These are phyloP conservation scores for Marmota monax DNA, from an alignment of 2,113 vertebrate genomes.

Conservation along the genomic window DNA sequence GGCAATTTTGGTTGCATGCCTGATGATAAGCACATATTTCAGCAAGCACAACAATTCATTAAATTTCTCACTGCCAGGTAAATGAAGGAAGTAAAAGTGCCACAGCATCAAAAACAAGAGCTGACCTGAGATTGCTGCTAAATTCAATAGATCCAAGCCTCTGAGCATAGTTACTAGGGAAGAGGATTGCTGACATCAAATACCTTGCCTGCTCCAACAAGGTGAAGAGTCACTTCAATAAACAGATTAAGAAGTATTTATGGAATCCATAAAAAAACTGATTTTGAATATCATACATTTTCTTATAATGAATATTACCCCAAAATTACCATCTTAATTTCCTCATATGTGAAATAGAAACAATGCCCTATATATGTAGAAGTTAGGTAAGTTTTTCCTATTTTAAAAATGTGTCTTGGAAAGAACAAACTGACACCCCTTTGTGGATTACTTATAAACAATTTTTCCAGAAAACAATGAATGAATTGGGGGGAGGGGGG, in stretches of 20 bases:
- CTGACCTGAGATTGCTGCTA: neutral
- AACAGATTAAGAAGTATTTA: neutral
- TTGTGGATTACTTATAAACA: neutral
- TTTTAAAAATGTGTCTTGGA: neutral
- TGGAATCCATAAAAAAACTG: neutral
- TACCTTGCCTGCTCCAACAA: neutral
- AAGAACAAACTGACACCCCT: neutral
- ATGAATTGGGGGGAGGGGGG: neutral
- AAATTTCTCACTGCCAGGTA: neutral
- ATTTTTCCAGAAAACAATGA: neutral
- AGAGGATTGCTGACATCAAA: neutral
- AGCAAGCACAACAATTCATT: neutral
- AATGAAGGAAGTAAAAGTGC: neutral
- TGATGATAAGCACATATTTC: neutral
- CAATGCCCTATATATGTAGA: neutral
- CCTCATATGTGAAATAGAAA: neutral
- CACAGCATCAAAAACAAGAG: neutral
- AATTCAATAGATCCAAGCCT: neutral
- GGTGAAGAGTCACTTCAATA: neutral
- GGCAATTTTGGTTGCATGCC: neutral
- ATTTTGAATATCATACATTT: neutral
- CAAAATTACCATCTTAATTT: neutral
- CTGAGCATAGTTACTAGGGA: neutral
- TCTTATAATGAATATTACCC: neutral
- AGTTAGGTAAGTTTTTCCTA: neutral